A percentile compares a stretch with the other conserved stretches of the same genome.
phyloP scores from a whole-genome alignment of 1,140 invertebrate genomes.

The Lithobius niger region DNA sequence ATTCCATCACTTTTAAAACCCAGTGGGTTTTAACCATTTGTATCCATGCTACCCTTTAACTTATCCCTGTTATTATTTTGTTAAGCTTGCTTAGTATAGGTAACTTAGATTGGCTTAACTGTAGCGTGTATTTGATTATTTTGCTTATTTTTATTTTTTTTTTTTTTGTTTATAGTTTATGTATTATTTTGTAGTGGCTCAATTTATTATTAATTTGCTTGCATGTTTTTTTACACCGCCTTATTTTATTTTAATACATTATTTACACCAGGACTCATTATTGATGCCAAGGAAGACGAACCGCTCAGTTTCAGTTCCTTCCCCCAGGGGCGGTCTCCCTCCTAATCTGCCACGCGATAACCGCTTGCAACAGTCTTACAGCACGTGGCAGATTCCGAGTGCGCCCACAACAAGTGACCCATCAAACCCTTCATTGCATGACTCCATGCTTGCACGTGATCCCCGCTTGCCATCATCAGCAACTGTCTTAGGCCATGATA shows the following conservation, averaged over 20 bases:
- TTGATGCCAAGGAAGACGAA: conserved; percentile 4
- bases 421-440: not conserved
- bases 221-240: not conserved
- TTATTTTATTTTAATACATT: not conserved
- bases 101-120: too few species aligned
- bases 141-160: conserved; percentile 1
- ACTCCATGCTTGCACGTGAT: not conserved
- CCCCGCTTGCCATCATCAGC: not conserved
- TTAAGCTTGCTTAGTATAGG: too few species aligned
- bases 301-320: conserved; percentile 9
- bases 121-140: not conserved
- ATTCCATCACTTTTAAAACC: too few species aligned
- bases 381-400: not conserved
- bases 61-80: too few species aligned
- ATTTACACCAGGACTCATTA: not conserved
- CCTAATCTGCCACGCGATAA: not conserved
- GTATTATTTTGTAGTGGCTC: not conserved
- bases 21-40: too few species aligned
- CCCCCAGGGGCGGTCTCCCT: not conserved
- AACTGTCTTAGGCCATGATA: not conserved
- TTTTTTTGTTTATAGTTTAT: not conserved
- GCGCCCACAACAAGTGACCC: not conserved
- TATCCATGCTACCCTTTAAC: too few species aligned
- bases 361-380: not conserved
- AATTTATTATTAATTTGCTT: not conserved